Conservation (phyloP, 2,888 invertebrate genomes). For the Bursaphelenchus okinawaensis region DNA sequence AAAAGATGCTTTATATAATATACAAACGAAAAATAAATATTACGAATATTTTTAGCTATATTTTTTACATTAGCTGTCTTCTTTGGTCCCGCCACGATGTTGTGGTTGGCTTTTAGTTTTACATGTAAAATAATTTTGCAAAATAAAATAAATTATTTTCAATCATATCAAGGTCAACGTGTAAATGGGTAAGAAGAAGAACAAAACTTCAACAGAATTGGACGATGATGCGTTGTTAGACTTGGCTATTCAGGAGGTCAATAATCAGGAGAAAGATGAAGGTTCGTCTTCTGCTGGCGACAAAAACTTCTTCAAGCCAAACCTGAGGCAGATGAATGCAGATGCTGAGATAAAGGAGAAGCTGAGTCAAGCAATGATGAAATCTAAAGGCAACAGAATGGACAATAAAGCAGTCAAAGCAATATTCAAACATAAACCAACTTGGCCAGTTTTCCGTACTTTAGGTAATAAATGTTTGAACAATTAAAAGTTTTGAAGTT, state of each 20-base stretch:
- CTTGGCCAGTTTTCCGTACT: not conserved
- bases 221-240: constrained; percentile 11
- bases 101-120: no score
- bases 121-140: no score
- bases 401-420: not conserved
- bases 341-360: constrained; percentile 36
- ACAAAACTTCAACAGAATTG: constrained; percentile 9
- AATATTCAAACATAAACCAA: not conserved
- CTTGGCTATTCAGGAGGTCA: not conserved
- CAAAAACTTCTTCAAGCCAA: constrained; percentile 27
- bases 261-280: constrained; percentile 10
- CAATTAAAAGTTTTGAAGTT: no score
- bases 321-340: constrained; percentile 40
- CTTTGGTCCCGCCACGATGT: not conserved
- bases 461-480: no score
- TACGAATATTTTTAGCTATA: not conserved
- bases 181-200: constrained; percentile 11
- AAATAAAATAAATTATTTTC: no score
- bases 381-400: not conserved
- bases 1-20: not conserved
- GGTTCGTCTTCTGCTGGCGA: not conserved
- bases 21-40: not conserved
- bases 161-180: no score
- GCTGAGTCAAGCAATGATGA: constrained; percentile 37
- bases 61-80: not conserved